Base-by-base conservation (phyloP, 2,113 vertebrate genomes). In the Platysteira castanea region DNA sequence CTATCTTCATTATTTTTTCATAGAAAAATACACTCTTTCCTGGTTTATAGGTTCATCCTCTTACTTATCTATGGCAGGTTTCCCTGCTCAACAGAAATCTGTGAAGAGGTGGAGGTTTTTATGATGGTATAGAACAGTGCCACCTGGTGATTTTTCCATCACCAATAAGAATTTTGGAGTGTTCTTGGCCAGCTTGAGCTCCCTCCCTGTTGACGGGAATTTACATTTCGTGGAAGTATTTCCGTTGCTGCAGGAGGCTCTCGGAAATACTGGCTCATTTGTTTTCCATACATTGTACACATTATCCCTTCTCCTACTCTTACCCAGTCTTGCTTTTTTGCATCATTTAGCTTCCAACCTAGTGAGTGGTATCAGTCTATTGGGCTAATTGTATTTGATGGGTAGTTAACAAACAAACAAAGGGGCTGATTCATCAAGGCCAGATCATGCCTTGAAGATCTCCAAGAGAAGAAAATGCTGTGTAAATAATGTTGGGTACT, bases 141-240 rank as follows among this genome's bases (percentile, higher is more conserved):
- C 89, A 95, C 33, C 67, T 83, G 59, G 54, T 93, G 93, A 96
- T 67, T 90, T 57, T 69, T 86, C 13, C 21, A 18, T 79, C 70
- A 47, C 7, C 9, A 6, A 1, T 42, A 50, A 91, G n/a, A 56
- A 17, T 70, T 77, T 44, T 2, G 41, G 27, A 46, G 17, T 18
- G 22, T 52, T 73, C 35, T 91, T 91, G 46, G 42, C 21, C 54
- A 54, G 2, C 18, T 69, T 90, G 33, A 41, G 9, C 54, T 74
- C 20, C 9, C 17, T 61, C 53, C 3, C 1, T 18, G 10, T 30
- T 15, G 1, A 52, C 3, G 1, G 59, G 27, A 52, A 16, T 77
- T 96, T 56, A 19, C 30, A 44, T 52, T 65, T n/a, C 65, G 8
- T 42, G 26, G 37, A 67, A 57, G 21, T 3, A 20, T 64, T 82